Conservation (phyloP, 2,888 invertebrate genomes). For the Diarsia rubi region DNA sequence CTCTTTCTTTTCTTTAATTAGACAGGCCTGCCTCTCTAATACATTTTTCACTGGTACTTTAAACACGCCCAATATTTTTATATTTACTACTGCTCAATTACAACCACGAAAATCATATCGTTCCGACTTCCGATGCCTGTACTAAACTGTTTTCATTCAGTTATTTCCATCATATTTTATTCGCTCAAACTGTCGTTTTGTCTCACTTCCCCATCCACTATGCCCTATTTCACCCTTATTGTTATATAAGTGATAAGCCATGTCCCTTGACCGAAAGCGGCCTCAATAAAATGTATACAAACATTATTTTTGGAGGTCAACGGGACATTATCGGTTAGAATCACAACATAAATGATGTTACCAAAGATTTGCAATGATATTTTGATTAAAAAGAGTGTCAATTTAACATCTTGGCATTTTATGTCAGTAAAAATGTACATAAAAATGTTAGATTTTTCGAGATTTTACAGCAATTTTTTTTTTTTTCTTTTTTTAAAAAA, state of each 20-base stretch:
- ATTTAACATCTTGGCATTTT: too few relatives aligned
- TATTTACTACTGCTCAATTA: neutral
- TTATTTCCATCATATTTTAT: neutral
- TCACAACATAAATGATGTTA: too few relatives aligned
- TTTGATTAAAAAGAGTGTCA: too few relatives aligned
- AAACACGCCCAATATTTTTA: neutral
- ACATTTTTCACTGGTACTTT: neutral
- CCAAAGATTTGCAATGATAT: too few relatives aligned
- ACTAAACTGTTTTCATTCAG: neutral
- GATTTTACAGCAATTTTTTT: too few relatives aligned
- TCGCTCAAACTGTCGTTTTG: neutral
- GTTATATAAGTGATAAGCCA: slow-evolving; percentile 46
- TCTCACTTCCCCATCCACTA: neutral
- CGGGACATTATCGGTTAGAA: neutral
- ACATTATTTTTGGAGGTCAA: slow-evolving; percentile 32
- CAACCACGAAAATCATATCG: neutral
- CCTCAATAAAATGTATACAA: slow-evolving; percentile 20
- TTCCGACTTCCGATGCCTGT: neutral
- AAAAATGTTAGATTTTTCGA: too few relatives aligned
- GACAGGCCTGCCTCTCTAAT: neutral
- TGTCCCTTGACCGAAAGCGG: slow-evolving; percentile 30
- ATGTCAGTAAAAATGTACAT: too few relatives aligned
- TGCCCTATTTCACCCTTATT: slow-evolving; percentile 15
- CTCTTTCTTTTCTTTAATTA: neutral
- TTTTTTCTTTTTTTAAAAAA: too few relatives aligned